Conservation (phyloP, 2,113 vertebrate genomes). For the Caloenas nicobarica region DNA sequence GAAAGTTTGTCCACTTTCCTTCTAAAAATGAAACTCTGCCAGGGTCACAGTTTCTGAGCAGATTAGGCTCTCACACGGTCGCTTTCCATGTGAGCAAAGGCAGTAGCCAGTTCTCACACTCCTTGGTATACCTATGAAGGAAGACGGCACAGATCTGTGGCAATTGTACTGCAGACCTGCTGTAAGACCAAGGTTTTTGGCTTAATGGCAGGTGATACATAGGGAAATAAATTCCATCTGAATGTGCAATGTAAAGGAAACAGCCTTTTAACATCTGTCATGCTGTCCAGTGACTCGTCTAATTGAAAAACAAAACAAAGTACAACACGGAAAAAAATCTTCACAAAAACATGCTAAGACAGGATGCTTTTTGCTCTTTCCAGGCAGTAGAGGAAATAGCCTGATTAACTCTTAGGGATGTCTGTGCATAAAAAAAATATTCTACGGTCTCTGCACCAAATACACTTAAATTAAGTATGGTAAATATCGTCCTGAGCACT, state of each 20-base stretch:
- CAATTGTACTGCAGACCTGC: neutral
- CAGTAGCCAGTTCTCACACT: neutral
- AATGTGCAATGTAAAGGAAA: neutral
- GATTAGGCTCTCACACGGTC: neutral
- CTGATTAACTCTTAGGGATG: neutral
- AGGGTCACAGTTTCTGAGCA: neutral
- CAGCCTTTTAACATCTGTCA: neutral
- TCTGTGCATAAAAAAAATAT: neutral
- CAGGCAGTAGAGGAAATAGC: neutral
- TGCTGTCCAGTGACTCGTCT: neutral
- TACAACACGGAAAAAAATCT: neutral
- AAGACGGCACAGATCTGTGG: neutral
- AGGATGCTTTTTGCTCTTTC: neutral
- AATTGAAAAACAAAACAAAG: neutral
- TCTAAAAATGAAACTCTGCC: neutral
- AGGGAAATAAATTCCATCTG: neutral
- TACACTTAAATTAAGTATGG: neutral
- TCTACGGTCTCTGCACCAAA: neutral
- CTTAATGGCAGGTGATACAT: neutral
- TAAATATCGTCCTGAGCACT: neutral
- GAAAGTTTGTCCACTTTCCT: neutral
- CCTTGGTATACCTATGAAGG: neutral
- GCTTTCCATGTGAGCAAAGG: neutral
- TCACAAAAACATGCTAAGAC: neutral
- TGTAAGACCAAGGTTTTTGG: neutral